Evolutionary conservation across 2,888 invertebrate genomes (phyloP), one percentile per base, ranked within the genome.

Genomic region (Andricus quercusramuli): DNA sequence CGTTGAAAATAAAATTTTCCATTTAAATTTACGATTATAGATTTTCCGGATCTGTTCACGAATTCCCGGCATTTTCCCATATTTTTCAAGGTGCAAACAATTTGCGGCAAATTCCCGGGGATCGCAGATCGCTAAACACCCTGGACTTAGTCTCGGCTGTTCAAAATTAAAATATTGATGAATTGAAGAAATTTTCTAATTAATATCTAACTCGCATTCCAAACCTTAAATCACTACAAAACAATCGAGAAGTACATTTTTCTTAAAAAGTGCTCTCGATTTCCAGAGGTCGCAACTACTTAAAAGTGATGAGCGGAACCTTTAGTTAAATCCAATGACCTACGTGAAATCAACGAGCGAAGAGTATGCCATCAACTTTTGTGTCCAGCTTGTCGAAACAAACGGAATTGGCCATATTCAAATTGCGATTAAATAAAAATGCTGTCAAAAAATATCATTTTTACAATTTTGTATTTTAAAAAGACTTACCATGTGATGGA

Each of bases 281-380:
- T 62, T 62, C 62, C 22, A 15, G 62, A 62, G 25, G 62, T 25
- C 22, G 22, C 62, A 32, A 17, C 51, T 29, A 74, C 13, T 56
- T 74, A 25, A 32, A 56, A 56, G 44, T 44, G 68, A 51, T 29
- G 29, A 70, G 29, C 9, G 70, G 51, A 29, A 32, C 29, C 51
- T 70, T 70, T 51, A 70, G 66, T 17, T 29, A 70, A 70, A 51
- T 81, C 79, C 56, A 82, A 88, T 86, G 88, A 92, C 90, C 90
- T 92, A 92, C 92, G 92, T 91, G 90, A 91, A 85, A 92, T 89
- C 87, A 92, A 90, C 85, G 91, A 90, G 83, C 90, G 91, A 87
- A 92, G 89, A 86, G 90, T 87, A 88, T 90, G 90, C 92, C 92
- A 92, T 92, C 92, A 92, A 92, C 92, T 92, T 91, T 91, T 92